Evolutionary conservation across 2,888 invertebrate species (phyloP).

Genomic region (Globia sparganii): DNA sequence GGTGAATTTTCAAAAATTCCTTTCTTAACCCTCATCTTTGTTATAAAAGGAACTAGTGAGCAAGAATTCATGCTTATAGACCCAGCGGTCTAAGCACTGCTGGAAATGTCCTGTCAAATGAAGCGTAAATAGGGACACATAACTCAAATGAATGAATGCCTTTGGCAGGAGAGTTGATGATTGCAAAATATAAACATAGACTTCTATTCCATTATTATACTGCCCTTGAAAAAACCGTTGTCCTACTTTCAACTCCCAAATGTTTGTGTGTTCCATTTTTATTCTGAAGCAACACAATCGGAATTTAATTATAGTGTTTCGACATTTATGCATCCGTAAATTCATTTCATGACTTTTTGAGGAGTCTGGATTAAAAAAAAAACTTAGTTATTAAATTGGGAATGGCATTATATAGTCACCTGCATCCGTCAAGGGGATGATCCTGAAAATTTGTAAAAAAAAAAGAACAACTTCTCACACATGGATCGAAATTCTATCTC

Average conservation of each 20-base stretch:
- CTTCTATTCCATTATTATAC: neutral
- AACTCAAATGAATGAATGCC: too few species aligned
- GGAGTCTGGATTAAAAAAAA: neutral
- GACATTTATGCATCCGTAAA: constrained; percentile 28
- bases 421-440: neutral
- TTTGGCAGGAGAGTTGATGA: too few species aligned
- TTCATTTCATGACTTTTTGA: neutral
- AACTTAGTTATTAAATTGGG: neutral
- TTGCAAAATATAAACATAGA: neutral
- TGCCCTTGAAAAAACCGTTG: constrained; percentile 18
- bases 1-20: neutral
- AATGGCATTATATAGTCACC: neutral
- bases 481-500: neutral
- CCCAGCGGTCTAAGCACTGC: neutral
- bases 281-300: constrained; percentile 29
- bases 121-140: neutral
- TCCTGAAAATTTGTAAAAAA: neutral
- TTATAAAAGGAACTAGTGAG: neutral
- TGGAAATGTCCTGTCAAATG: neutral
- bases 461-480: neutral
- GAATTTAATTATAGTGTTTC: constrained; percentile 40
- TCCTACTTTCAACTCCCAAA: constrained; percentile 28
- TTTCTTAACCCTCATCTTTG: neutral
- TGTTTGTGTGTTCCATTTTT: constrained; percentile 46
- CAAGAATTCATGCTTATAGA: too few species aligned